These are phyloP conservation scores for Ciconia stormi DNA, from an alignment of 2,113 vertebrate genomes.

Conservation along the genomic window DNA sequence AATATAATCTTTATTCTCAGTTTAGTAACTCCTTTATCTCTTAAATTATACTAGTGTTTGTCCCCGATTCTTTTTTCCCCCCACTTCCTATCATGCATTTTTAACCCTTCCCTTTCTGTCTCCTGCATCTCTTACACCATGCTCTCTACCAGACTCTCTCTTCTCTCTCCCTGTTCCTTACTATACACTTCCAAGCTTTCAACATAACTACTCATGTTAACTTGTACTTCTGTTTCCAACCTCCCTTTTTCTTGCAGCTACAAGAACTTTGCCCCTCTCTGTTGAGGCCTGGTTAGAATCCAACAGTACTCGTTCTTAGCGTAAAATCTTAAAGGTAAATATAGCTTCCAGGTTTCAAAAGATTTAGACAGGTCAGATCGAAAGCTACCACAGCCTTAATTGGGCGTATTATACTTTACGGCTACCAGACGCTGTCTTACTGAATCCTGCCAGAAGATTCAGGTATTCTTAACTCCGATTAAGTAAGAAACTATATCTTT, in stretches of 20 bases:
- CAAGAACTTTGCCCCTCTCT: neutral
- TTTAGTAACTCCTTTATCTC: neutral
- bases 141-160: neutral
- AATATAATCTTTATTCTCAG: neutral
- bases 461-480: neutral
- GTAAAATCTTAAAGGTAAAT: neutral
- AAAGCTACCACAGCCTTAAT: neutral
- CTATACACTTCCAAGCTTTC: neutral
- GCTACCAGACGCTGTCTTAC: neutral
- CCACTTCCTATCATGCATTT: neutral
- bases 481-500: neutral
- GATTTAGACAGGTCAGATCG: neutral
- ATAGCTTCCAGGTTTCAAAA: neutral
- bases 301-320: neutral
- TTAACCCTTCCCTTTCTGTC: neutral
- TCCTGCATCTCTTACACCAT: neutral
- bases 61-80: neutral
- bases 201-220: neutral
- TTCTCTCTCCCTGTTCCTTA: neutral
- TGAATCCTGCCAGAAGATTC: neutral
- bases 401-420: accelerated
- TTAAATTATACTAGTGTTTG: neutral
- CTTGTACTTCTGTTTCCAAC: neutral
- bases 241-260: neutral
- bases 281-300: neutral